Evolutionary conservation across 2,888 invertebrate species (phyloP).

Genomic region (Brenthis ino): DNA sequence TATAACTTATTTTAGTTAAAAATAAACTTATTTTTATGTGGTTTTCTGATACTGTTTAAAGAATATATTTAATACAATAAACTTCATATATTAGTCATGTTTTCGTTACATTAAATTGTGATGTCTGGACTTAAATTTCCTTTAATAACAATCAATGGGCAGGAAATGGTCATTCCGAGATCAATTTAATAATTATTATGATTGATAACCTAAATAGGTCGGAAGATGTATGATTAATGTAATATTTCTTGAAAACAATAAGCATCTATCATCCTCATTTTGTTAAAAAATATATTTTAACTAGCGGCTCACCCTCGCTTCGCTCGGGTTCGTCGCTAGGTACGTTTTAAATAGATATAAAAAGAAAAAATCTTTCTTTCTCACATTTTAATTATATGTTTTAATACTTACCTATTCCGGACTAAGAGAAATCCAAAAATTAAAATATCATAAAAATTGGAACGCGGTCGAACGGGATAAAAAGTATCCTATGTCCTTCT

Average conservation of each 20-base stretch:
- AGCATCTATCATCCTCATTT: neutral
- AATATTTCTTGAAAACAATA: slow-evolving; percentile 10
- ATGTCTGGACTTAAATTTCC: slow-evolving; percentile 22
- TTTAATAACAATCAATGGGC: slow-evolving; percentile 19
- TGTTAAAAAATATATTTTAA: neutral
- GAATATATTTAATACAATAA: neutral
- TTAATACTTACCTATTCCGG: no score
- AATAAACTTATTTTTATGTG: no score
- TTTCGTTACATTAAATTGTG: slow-evolving; percentile 8
- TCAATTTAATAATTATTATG: slow-evolving; percentile 25
- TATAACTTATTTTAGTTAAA: neutral
- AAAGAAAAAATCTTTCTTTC: no score
- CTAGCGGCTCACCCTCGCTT: no score
- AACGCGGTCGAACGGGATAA: no score
- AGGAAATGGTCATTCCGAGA: slow-evolving; percentile 13
- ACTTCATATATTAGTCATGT: slow-evolving; percentile 11
- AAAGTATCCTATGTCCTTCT: no score
- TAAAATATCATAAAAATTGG: no score
- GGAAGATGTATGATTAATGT: neutral
- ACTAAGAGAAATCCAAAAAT: no score
- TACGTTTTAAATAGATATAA: no score
- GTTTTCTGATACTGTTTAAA: neutral
- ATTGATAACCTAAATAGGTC: slow-evolving; percentile 21
- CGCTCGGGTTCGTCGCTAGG: no score
- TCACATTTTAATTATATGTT: no score